Evolutionary conservation across 2,113 vertebrate genomes (phyloP), one percentile per base, ranked within the genome.

Genomic region (Scophthalmus maximus): DNA sequence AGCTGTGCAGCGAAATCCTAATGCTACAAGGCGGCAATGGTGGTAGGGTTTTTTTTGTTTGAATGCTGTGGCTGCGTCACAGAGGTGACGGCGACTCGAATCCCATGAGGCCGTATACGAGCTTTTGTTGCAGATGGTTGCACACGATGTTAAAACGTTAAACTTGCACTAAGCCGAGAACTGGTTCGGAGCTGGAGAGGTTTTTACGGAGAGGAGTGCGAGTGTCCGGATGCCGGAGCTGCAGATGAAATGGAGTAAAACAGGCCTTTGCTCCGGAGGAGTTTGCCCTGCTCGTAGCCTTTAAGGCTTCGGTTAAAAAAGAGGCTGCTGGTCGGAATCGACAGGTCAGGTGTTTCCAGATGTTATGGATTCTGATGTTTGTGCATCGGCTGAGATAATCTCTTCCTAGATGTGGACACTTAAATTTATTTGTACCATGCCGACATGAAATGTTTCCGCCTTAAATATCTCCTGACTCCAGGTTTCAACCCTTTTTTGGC

Each of bases 1-100:
- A 73, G 79, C 87, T 81, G 81, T 40, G 61, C 44, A 17, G 53
- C 20, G 46, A 62, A n/a, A 64, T 44, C 27, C 66, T 64, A 26
- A 61, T 30, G 11, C 47, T 12, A 18, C 66, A 18, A 53, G 66
- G 30, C 56, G 26, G 4, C 29, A 67, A 62, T 70, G 42, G 42
- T 15, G 42, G 42, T 46, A 1, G 2, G 42, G 42, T n/a, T n/a
- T n/a, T n/a, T n/a, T n/a, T n/a, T n/a, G n/a, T n/a, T n/a, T n/a
- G n/a, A n/a, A n/a, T n/a, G n/a, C 42, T n/a, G 42, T 9, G 5
- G 32, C 32, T 34, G 18, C 18, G 42, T 20, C 42, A 11, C 46
- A 8, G 15, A 8, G 67, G 56, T 50, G 70, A 68, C 1, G 65
- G n/a, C 8, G 71, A 42, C 23, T 70, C 67, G 23, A 18, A 50